These are phyloP conservation scores for Paedocypris micromegethes DNA, from an alignment of 2,797 vertebrate species.

Conservation along the genomic window DNA sequence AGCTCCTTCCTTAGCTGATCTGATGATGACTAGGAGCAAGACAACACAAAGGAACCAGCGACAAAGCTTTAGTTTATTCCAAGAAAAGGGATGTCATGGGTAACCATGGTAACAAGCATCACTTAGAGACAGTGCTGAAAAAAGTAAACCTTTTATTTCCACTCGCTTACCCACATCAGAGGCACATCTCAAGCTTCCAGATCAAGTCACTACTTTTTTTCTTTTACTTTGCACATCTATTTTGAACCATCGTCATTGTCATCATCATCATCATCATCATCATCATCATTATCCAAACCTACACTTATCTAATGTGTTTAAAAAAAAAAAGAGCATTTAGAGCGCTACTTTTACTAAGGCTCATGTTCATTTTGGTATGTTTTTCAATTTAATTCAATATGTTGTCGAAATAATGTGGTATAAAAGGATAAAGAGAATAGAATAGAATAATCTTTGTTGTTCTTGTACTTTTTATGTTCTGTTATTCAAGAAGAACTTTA, in stretches of 20 bases:
- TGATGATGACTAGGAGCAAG: conserved; percentile 13
- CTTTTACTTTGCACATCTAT: neutral
- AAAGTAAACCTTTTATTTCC: conserved; percentile 11
- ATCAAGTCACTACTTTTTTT: neutral
- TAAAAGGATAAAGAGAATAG: too few species aligned
- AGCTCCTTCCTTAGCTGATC: conserved; percentile 8
- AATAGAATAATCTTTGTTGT: too few species aligned
- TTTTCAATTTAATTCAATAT: too few species aligned
- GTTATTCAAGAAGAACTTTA: too few species aligned
- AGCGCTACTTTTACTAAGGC: too few species aligned
- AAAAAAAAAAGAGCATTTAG: too few species aligned
- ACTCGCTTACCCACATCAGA: conserved; percentile 6
- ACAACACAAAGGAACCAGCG: conserved; percentile 28
- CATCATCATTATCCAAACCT: too few species aligned
- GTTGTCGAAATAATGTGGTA: too few species aligned
- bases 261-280: too few species aligned
- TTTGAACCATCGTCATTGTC: neutral
- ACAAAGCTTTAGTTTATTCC: conserved; percentile 22
- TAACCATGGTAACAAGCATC: conserved; percentile 37
- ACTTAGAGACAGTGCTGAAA: conserved; percentile 10
- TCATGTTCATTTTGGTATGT: too few species aligned
- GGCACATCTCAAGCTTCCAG: neutral
- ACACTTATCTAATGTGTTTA: too few species aligned
- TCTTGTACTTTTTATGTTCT: too few species aligned
- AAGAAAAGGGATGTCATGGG: conserved; percentile 39